Evolutionary conservation across 2,113 vertebrate genomes (phyloP).

Genomic region (Puma concolor): DNA sequence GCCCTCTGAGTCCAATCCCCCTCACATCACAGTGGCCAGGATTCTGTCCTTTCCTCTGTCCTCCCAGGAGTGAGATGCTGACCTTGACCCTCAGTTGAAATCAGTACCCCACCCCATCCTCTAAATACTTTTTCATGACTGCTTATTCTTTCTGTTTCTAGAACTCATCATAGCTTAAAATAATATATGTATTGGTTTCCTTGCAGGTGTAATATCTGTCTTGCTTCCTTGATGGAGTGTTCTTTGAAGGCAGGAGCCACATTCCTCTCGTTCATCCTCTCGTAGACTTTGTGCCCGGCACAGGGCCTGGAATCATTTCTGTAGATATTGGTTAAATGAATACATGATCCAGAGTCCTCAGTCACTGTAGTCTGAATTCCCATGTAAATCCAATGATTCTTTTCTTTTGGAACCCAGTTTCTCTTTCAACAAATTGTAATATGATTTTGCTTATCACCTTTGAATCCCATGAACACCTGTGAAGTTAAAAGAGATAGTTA

Average conservation of each 20-base stretch:
- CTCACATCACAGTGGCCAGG: no score
- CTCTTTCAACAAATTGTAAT: neutral
- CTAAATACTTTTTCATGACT: neutral
- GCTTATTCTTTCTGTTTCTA: neutral
- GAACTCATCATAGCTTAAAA: neutral
- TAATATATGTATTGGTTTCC: neutral
- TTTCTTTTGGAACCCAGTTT: neutral
- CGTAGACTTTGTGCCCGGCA: neutral
- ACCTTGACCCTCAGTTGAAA: neutral
- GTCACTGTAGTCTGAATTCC: neutral
- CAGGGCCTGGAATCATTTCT: neutral
- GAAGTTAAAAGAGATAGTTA: neutral
- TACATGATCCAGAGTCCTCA: neutral
- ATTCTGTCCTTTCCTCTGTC: fast-evolving
- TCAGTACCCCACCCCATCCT: fast-evolving
- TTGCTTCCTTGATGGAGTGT: neutral
- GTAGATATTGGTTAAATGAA: neutral
- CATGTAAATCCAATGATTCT: neutral
- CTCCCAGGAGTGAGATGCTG: neutral
- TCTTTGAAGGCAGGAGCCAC: neutral
- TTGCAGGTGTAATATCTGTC: neutral
- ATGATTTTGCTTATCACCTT: neutral
- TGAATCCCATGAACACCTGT: neutral
- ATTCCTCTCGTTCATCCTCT: neutral
- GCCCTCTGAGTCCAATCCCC: no score